Conservation (phyloP, 2,888 invertebrate genomes). For the Spialia ferax region DNA sequence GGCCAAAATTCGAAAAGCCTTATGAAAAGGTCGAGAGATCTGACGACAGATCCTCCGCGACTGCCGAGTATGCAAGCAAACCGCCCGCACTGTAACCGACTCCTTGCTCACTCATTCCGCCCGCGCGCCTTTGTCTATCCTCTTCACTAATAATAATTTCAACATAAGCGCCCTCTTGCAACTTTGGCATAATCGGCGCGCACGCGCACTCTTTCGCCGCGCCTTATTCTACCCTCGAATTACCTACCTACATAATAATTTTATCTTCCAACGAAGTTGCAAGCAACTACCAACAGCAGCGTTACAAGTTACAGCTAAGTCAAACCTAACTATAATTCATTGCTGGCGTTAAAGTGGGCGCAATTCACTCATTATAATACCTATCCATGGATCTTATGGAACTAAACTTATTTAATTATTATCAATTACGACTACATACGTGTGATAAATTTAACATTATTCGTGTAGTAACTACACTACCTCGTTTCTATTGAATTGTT, state of each 20-base stretch:
- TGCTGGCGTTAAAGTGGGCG: no score
- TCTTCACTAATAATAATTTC: conserved; percentile 6
- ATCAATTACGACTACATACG: conserved; percentile 49
- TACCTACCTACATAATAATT: neutral
- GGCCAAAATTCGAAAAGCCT: conserved; percentile 88
- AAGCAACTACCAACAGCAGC: neutral
- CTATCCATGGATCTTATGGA: conserved; percentile 49
- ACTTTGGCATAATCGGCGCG: neutral
- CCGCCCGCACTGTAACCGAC: conserved; percentile 68
- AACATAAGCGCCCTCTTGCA: neutral
- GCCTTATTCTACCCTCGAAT: neutral
- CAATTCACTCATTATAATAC: conserved; percentile 50
- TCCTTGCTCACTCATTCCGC: conserved; percentile 61
- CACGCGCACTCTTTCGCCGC: neutral
- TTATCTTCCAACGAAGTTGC: neutral
- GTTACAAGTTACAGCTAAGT: neutral
- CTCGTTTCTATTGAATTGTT: conserved; percentile 72
- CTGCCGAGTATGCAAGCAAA: conserved; percentile 76
- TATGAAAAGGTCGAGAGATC: conserved; percentile 85
- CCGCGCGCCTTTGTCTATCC: conserved; percentile 49
- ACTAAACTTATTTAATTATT: neutral
- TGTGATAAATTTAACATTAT: conserved; percentile 70
- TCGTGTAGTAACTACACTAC: conserved; percentile 84
- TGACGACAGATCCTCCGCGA: conserved; percentile 78
- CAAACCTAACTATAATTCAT: no score